Conservation (phyloP, 1,140 invertebrate genomes). For the Cylas formicarius region DNA sequence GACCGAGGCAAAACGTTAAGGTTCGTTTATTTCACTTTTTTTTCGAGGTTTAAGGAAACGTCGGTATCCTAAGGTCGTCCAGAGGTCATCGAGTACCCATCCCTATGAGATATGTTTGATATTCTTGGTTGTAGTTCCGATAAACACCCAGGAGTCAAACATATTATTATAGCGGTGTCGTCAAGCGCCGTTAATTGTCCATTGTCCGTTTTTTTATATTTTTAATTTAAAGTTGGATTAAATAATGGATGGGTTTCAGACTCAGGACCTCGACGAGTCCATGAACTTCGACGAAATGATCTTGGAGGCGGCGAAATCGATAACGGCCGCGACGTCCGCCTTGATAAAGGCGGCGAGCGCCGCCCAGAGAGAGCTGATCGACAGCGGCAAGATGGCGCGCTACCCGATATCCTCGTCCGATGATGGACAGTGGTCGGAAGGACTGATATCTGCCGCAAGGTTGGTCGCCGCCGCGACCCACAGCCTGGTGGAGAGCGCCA, state of each 20-base stretch:
- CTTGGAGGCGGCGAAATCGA: slow-evolving; percentile 94
- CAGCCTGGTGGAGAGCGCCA: slow-evolving; percentile 94
- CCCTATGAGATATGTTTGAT: slow-evolving; percentile 99
- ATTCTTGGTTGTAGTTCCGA: slow-evolving; percentile 94
- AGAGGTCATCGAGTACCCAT: slow-evolving; percentile 10
- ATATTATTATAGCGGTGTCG: slow-evolving; percentile 78
- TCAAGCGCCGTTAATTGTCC: slow-evolving; percentile 20
- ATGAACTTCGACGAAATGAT: slow-evolving; percentile 99
- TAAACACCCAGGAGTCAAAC: slow-evolving; percentile 98
- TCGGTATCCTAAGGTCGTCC: no score
- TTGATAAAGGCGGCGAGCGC: slow-evolving; percentile 93
- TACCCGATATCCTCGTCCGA: slow-evolving; percentile 72
- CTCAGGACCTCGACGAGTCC: slow-evolving; percentile 78
- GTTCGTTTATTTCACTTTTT: slow-evolving; percentile 37
- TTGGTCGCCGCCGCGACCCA: slow-evolving; percentile 96
- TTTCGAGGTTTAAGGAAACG: neutral
- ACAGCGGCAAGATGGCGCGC: slow-evolving; percentile 69
- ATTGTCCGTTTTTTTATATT: neutral
- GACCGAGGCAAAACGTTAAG: slow-evolving; percentile 71
- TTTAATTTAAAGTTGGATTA: neutral
- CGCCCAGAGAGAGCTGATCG: slow-evolving; percentile 90
- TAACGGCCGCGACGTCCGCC: slow-evolving; percentile 92
- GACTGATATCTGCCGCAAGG: slow-evolving; percentile 90
- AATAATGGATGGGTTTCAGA: slow-evolving; percentile 31
- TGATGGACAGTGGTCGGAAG: slow-evolving; percentile 98